Evolutionary conservation across 1,140 invertebrate genomes (phyloP).

Genomic region (Colletes gigas): DNA sequence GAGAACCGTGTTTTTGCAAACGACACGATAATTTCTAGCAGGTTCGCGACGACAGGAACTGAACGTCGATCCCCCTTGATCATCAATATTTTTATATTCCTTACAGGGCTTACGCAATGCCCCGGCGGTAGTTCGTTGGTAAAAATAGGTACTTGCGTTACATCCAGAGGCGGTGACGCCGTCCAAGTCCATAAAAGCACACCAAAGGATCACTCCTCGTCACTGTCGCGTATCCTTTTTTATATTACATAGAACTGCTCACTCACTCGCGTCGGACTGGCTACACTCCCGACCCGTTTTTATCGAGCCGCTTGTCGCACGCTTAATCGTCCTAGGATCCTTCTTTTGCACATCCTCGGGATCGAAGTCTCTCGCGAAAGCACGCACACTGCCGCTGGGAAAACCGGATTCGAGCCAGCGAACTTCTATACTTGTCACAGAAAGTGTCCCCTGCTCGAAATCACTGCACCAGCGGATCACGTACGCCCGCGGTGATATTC

Average conservation of each 20-base stretch:
- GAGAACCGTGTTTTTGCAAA: no score
- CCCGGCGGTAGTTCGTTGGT: slow-evolving; percentile 20
- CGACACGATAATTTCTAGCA: no score
- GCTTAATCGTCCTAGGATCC: slow-evolving; percentile 33
- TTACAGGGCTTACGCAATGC: slow-evolving; percentile 31
- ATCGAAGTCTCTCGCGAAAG: slow-evolving; percentile 21
- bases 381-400: slow-evolving; percentile 49
- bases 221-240: slow-evolving; percentile 60
- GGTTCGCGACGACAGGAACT: not conserved
- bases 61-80: slow-evolving; percentile 8
- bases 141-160: slow-evolving; percentile 70
- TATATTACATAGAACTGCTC: slow-evolving; percentile 56
- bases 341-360: slow-evolving; percentile 47
- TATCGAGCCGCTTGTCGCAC: not conserved
- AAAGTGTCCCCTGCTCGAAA: slow-evolving; percentile 49
- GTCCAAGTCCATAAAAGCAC: slow-evolving; percentile 48
- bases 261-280: slow-evolving; percentile 62
- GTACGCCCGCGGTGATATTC: not conserved
- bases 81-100: slow-evolving; percentile 32
- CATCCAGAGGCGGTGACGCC: slow-evolving; percentile 50
- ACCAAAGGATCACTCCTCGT: slow-evolving; percentile 50
- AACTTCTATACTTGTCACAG: slow-evolving; percentile 47
- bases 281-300: slow-evolving; percentile 61
- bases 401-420: slow-evolving; percentile 51
- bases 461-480: slow-evolving; percentile 46